Conservation (phyloP, 2,113 vertebrate species). For the Cinclus mexicanus region DNA sequence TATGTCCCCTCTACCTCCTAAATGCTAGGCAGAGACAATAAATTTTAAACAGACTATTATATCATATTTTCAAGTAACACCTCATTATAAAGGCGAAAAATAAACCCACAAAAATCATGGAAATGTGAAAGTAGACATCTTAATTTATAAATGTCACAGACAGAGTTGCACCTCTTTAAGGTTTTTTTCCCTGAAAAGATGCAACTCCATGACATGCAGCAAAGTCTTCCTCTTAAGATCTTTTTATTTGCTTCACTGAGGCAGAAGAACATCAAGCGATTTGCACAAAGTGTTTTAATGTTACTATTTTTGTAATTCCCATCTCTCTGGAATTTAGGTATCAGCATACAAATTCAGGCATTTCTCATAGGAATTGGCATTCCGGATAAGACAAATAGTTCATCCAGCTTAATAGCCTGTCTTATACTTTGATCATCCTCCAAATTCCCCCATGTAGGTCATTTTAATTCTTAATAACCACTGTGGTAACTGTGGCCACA, state of each 20-base stretch:
- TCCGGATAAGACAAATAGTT: not conserved
- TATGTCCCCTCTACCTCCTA: not conserved
- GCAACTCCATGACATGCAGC: not conserved
- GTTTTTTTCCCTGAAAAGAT: not conserved
- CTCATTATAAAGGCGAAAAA: not conserved
- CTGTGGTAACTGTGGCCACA: not conserved
- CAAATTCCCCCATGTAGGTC: not conserved
- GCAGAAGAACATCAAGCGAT: not conserved
- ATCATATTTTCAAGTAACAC: not conserved
- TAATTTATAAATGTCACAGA: not conserved
- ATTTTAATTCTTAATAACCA: slow-evolving; percentile 3
- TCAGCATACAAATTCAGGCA: not conserved
- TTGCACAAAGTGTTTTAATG: slow-evolving; percentile 11
- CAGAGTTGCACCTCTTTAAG: not conserved
- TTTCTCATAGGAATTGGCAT: not conserved
- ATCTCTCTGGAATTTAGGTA: not conserved
- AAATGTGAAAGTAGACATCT: not conserved
- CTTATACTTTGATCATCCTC: not conserved
- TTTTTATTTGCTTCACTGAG: slow-evolving; percentile 5
- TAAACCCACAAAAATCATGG: not conserved
- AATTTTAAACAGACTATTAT: not conserved
- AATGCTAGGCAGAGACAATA: not conserved
- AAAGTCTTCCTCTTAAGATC: not conserved
- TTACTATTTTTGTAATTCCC: not conserved
- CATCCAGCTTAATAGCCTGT: not conserved